A percentile compares a stretch with the other conserved stretches of the same genome.
phyloP scores from a whole-genome alignment of 1,140 invertebrate genomes.

The Lysiphlebus fabarum region DNA sequence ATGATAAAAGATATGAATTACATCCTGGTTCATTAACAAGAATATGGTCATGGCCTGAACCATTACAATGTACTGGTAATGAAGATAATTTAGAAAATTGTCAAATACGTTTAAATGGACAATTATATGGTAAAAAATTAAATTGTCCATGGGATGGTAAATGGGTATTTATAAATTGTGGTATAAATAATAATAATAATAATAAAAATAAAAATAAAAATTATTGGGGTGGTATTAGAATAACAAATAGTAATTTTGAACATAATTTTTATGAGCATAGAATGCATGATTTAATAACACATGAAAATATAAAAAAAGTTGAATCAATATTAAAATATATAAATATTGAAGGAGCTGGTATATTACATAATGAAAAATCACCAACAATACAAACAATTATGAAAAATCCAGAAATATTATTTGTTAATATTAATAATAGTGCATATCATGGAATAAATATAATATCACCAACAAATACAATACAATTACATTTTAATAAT shows the following conservation, averaged over 20 bases:
- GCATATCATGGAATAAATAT: slow-evolving; percentile 91
- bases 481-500: slow-evolving; percentile 64
- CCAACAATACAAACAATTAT: slow-evolving; percentile 87
- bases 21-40: slow-evolving; percentile 78
- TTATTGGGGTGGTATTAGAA: slow-evolving; percentile 96
- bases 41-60: slow-evolving; percentile 94
- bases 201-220: slow-evolving; percentile 62
- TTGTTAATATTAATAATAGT: slow-evolving; percentile 79
- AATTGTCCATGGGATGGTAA: slow-evolving; percentile 83
- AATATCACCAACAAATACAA: slow-evolving; percentile 79
- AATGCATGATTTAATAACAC: slow-evolving; percentile 76
- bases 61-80: slow-evolving; percentile 75
- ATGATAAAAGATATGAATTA: slow-evolving; percentile 77
- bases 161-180: slow-evolving; percentile 94
- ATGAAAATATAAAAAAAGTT: slow-evolving; percentile 62
- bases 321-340: slow-evolving; percentile 81
- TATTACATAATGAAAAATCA: slow-evolving; percentile 92
- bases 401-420: slow-evolving; percentile 77
- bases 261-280: slow-evolving; percentile 77
- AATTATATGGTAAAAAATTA: slow-evolving; percentile 79
- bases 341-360: slow-evolving; percentile 90
- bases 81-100: slow-evolving; percentile 84
- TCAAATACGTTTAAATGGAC: slow-evolving; percentile 83
- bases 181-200: slow-evolving; percentile 68
- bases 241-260: slow-evolving; percentile 87